Conservation (phyloP, 2,888 invertebrate genomes). For the Nebria brevicollis region DNA sequence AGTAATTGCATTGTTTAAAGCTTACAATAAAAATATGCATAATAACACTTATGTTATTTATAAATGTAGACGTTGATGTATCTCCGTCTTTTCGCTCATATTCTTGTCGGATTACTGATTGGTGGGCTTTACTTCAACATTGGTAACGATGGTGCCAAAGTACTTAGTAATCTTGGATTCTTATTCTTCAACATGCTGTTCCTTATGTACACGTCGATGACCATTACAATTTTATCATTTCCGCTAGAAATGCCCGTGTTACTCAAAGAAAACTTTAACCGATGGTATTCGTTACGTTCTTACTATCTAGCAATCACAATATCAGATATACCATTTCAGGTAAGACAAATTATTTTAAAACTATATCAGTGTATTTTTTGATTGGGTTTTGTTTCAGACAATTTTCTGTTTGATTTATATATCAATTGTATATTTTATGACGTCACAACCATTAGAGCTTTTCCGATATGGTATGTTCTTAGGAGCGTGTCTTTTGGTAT, state of each 20-base stretch:
- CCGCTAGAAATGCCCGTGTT: slow-evolving; percentile 96
- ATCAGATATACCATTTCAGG: slow-evolving; percentile 98
- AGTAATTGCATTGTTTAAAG: slow-evolving; percentile 20
- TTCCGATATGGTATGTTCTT: slow-evolving; percentile 90
- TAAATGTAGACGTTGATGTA: slow-evolving; percentile 90
- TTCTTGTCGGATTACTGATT: slow-evolving; percentile 92
- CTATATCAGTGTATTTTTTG: neutral
- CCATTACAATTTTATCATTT: slow-evolving; percentile 97
- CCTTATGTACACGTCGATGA: slow-evolving; percentile 99
- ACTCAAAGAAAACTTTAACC: slow-evolving; percentile 93
- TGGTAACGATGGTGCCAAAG: slow-evolving; percentile 95
- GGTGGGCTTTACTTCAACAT: slow-evolving; percentile 95
- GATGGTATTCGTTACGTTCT: slow-evolving; percentile 95
- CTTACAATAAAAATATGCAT: neutral
- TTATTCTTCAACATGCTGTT: slow-evolving; percentile 98
- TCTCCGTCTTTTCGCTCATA: slow-evolving; percentile 91
- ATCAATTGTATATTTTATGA: slow-evolving; percentile 92
- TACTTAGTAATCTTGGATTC: slow-evolving; percentile 95
- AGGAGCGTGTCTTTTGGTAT: slow-evolving; percentile 86
- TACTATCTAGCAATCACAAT: slow-evolving; percentile 96
- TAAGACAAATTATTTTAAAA: slow-evolving; percentile 60
- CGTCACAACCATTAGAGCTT: slow-evolving; percentile 88
- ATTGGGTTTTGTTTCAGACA: slow-evolving; percentile 70
- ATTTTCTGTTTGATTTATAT: slow-evolving; percentile 94
- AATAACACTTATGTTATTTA: slow-evolving; percentile 38